Evolutionary conservation across 2,113 vertebrate genomes (phyloP).

Genomic region (Arenaria interpres): DNA sequence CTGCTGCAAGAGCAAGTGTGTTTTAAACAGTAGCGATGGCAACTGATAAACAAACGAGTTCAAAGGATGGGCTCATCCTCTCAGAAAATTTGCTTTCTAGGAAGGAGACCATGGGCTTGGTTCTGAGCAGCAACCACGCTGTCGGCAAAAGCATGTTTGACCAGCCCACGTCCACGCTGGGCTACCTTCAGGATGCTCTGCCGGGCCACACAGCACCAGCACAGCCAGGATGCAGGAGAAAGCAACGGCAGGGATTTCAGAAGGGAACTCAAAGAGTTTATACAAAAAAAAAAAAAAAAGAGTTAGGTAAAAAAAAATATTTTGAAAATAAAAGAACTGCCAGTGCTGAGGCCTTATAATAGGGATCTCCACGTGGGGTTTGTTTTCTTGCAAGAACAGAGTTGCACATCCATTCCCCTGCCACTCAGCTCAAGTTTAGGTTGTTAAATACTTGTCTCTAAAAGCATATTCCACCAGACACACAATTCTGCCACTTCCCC

Average conservation of each 20-base stretch:
- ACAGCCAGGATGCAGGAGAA: background rate
- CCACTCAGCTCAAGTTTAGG: background rate
- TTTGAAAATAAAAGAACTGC: background rate
- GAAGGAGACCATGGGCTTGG: background rate
- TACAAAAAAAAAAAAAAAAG: fast-evolving
- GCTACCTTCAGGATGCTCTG: background rate
- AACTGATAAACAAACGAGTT: background rate
- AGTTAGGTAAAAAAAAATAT: background rate
- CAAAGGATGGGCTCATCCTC: background rate
- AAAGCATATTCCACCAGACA: background rate
- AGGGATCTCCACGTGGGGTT: fast-evolving
- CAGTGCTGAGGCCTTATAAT: background rate
- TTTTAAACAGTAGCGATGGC: background rate
- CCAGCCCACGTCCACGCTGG: fast-evolving
- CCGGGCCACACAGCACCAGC: background rate
- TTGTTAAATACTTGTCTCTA: background rate
- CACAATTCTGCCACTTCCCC: background rate
- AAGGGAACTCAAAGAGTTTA: background rate
- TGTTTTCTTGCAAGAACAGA: background rate
- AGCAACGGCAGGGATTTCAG: background rate
- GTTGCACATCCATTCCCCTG: background rate
- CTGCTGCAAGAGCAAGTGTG: background rate
- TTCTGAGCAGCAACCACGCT: background rate
- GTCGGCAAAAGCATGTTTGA: background rate
- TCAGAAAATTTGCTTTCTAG: background rate